Conservation (phyloP, 2,888 invertebrate genomes). For the Pandemis heparana region DNA sequence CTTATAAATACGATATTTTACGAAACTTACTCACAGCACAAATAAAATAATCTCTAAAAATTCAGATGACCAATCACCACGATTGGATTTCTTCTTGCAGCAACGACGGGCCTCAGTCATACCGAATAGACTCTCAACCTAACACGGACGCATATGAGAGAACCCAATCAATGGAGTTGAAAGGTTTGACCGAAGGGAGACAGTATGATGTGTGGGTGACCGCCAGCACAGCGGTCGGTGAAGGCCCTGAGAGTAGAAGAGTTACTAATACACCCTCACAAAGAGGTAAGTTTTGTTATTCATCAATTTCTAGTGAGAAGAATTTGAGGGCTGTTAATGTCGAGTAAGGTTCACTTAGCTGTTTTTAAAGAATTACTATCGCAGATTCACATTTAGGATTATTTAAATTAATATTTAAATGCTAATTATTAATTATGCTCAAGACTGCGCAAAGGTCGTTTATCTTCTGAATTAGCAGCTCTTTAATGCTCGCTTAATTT, state of each 20-base stretch:
- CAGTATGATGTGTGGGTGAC: slow-evolving; percentile 89
- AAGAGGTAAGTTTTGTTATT: slow-evolving; percentile 70
- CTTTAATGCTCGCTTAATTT: too few species aligned
- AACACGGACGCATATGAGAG: slow-evolving; percentile 69
- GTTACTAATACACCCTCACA: slow-evolving; percentile 82
- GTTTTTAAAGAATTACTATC: too few species aligned
- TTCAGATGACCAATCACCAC: too few species aligned
- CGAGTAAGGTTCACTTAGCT: too few species aligned
- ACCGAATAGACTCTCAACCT: slow-evolving; percentile 68
- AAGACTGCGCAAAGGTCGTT: too few species aligned
- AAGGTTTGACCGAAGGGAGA: slow-evolving; percentile 81
- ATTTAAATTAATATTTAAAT: too few species aligned
- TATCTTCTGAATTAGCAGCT: too few species aligned
- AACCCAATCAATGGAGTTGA: slow-evolving; percentile 80
- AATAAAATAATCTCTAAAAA: too few species aligned
- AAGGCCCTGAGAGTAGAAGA: slow-evolving; percentile 82
- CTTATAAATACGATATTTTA: too few species aligned
- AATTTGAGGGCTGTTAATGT: background rate
- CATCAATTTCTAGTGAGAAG: background rate
- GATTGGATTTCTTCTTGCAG: slow-evolving; percentile 52
- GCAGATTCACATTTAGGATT: too few species aligned
- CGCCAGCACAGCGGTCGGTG: slow-evolving; percentile 87
- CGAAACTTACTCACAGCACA: too few species aligned
- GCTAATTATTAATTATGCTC: too few species aligned
- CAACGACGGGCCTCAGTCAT: slow-evolving; percentile 75